Evolutionary conservation across 2,888 invertebrate species (phyloP).

Genomic region (Drosophila subquinaria): DNA sequence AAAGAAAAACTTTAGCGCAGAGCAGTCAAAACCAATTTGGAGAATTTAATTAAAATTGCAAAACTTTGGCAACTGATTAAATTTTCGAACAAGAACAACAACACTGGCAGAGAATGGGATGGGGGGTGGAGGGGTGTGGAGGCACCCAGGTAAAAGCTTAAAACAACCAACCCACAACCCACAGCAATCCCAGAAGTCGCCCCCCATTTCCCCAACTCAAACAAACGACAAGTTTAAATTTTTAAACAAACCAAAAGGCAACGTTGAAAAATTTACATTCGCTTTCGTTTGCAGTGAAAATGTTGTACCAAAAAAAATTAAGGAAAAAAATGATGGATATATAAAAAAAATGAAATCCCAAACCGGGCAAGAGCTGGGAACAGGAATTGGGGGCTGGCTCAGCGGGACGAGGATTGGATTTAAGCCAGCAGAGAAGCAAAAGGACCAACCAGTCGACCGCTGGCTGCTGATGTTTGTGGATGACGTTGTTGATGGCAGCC

Average conservation of each 20-base stretch:
- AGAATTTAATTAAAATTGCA: constrained; percentile 85
- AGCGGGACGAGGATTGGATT: constrained; percentile 63
- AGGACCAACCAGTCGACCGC: constrained; percentile 34
- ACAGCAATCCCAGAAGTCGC: constrained; percentile 10
- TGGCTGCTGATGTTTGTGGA: constrained; percentile 59
- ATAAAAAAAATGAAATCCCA: constrained; percentile 66
- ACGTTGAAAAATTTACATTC: constrained; percentile 77
- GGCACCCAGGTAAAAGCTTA: constrained; percentile 71
- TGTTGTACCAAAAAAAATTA: constrained; percentile 39
- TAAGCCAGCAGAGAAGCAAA: constrained; percentile 60
- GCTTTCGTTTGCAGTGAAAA: constrained; percentile 73
- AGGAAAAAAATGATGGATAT: constrained; percentile 40
- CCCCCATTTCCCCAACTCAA: constrained; percentile 9
- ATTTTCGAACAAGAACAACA: constrained; percentile 72
- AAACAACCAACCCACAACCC: constrained; percentile 54
- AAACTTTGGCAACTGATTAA: constrained; percentile 84
- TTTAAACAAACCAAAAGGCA: constrained; percentile 69
- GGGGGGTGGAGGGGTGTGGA: background rate
- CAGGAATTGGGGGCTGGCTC: constrained; percentile 17
- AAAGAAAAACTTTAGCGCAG: constrained; percentile 78
- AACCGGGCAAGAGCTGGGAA: constrained; percentile 25
- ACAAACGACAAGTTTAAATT: constrained; percentile 76
- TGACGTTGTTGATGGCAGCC: constrained; percentile 80
- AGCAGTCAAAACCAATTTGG: constrained; percentile 84
- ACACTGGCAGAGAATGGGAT: constrained; percentile 12